Base-by-base conservation (phyloP, 2,113 vertebrate species). In the Brachyhypopomus occidentalis region DNA sequence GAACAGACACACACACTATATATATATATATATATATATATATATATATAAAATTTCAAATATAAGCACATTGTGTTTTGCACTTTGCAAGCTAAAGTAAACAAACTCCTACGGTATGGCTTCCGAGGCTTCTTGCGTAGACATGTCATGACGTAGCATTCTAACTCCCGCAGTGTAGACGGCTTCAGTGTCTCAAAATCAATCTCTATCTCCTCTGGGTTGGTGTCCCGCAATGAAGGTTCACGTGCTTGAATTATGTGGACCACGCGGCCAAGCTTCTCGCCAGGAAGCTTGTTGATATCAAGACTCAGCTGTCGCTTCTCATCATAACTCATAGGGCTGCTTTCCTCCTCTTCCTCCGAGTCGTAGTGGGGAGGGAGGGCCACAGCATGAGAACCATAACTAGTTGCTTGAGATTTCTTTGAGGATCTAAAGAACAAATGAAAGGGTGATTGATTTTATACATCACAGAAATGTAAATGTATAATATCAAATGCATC, bases 161-260 rank as follows among this genome's bases (percentile, higher is more conserved):
- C 97, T 60, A 98, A 93, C 87, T 98, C 97, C 0, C 97, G 89
- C 72, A 98, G 91, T 0, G 97, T 98, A 1, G 97, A 98, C 0
- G 97, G 96, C 80, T 98, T 98, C 84, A 98, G 94, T 0, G 96
- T 97, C 87, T 98, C 96, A 0, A 97, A 98, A 85, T 98, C 96
- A 1, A 98, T 98, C 88, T 98, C 96, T 0, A 98, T 98, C 86
- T 98, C 96, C 86, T 98, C 96, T 0, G 96, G 96, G 89, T 98
- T 98, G 78, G 97, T 98, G 80, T 98, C 96, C 0, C 96, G 86
- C 12, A 98, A 91, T 1, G 97, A 97, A 0, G 97, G 96, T 80
- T 98, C 97, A 0, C 96, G 91, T 1, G 96, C 95, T 62, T 98
- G 97, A 85, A 98, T 98, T 89, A 98, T 98, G 91, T 98, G 96